Evolutionary conservation across 2,113 vertebrate genomes (phyloP), one percentile per base, ranked within the genome.

Genomic region (Mesoclemmys tuberculata): DNA sequence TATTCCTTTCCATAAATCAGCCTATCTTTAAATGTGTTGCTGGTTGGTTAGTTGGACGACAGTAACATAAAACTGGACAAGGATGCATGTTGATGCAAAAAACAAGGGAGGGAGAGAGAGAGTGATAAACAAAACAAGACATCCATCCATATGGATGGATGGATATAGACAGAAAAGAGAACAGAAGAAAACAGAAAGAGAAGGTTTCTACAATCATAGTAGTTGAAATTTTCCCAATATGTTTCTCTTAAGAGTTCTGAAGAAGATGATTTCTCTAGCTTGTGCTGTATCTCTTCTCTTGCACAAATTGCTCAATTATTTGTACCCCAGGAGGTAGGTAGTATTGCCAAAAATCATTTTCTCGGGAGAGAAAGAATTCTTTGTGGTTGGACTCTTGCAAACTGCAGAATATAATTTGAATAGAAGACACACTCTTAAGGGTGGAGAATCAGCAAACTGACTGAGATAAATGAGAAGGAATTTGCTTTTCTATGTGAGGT

Each of bases 1-100:
- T 89, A 64, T 91, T 95, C 81, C 55, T 95, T 93, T 90, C 58
- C 68, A 61, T 80, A 87, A 95, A 97, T 97, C 94, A 95, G 74
- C 49, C 55, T 58, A 78, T 94, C 52, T 48, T 96, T 97, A 94
- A 95, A 96, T 97, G 96, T 87, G 52, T 46, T 89, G 85, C 74
- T 95, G 87, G 88, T 88, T 87, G 85, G 58, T 94, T 94, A 82
- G 46, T 86, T 10, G 2, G 80, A 88, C 96, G 92, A 92, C 54
- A 87, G 85, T 51, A 48, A 58, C 2, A 1, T 82, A 93, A 96
- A 94, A 88, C 90, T 88, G 84, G 89, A 92, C 56, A 49, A 84
- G 85, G 80, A 96, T 90, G 90, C 2, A 1, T 10, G 52, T 48
- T 58, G 94, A 90, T 88, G 10, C 0, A 44, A 54, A 35, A 88